Percentiles rank a stretch among this genome's conserved stretches.
These are phyloP conservation scores for Sinonovacula constricta DNA, from an alignment of 1,140 invertebrate genomes.

Conservation along the genomic window DNA sequence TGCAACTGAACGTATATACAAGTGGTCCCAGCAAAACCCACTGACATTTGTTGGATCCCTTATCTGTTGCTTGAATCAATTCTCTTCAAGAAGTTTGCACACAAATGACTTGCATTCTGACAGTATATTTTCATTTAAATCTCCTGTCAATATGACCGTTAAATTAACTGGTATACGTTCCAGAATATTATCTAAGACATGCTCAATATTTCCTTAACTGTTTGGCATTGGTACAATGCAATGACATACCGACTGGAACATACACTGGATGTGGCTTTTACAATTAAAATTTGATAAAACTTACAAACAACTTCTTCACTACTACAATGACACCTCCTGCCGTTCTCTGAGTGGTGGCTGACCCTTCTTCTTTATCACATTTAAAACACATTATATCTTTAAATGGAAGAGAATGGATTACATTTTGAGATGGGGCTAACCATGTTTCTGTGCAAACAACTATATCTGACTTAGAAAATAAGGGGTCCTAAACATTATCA, in stretches of 20 bases:
- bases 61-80: not conserved
- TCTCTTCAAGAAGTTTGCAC: not conserved
- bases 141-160: too few relatives aligned
- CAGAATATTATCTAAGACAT: not conserved
- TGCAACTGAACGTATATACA: not conserved
- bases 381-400: not conserved
- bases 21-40: not conserved
- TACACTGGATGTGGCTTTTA: not conserved
- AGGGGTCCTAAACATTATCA: not conserved
- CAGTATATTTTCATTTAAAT: constrained; percentile 3
- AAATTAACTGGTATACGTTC: not conserved
- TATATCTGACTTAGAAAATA: not conserved
- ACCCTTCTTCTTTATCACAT: not conserved
- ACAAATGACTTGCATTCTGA: not conserved
- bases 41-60: not conserved
- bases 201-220: not conserved
- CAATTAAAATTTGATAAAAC: not conserved
- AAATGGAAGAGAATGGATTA: not conserved
- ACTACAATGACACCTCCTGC: constrained; percentile 2
- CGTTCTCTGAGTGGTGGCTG: not conserved
- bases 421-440: not conserved
- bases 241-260: not conserved
- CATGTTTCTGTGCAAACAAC: constrained; percentile 27
- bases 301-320: not conserved
- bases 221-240: not conserved